phyloP scores from a whole-genome alignment of 2,797 vertebrate species.

The Hipposideros larvatus region DNA sequence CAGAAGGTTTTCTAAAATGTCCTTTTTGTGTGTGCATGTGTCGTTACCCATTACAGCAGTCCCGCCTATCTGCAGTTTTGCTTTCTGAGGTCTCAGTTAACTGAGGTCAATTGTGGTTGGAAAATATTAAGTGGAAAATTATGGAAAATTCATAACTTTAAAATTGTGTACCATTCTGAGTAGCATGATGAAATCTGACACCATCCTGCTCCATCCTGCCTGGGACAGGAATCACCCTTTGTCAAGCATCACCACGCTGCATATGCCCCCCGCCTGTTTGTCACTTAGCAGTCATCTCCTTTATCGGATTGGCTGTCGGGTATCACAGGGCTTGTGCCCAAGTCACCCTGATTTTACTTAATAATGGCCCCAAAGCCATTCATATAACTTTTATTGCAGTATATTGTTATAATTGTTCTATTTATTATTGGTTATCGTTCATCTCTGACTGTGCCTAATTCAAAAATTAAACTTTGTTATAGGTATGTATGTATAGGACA shows the following conservation, averaged over 20 bases:
- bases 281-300: neutral
- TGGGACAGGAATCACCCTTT: neutral
- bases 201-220: neutral
- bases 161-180: neutral
- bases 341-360: neutral
- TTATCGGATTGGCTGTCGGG: neutral
- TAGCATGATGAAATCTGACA: accelerated
- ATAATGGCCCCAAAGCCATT: neutral
- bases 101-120: neutral
- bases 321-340: neutral
- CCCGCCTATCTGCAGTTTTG: neutral
- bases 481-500: neutral
- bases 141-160: neutral
- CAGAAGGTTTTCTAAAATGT: neutral
- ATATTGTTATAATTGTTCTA: neutral
- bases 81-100: neutral
- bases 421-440: neutral
- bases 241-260: neutral
- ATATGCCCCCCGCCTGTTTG: too few species aligned
- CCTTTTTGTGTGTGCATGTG: too few species aligned
- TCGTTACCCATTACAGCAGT: too few species aligned
- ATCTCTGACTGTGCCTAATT: neutral
- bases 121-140: neutral
- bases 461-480: neutral
- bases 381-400: neutral